A percentile compares a stretch with the other conserved stretches of the same genome.
These are phyloP conservation scores for Eupelmus urozonus DNA, from an alignment of 2,888 invertebrate species.

Conservation along the genomic window DNA sequence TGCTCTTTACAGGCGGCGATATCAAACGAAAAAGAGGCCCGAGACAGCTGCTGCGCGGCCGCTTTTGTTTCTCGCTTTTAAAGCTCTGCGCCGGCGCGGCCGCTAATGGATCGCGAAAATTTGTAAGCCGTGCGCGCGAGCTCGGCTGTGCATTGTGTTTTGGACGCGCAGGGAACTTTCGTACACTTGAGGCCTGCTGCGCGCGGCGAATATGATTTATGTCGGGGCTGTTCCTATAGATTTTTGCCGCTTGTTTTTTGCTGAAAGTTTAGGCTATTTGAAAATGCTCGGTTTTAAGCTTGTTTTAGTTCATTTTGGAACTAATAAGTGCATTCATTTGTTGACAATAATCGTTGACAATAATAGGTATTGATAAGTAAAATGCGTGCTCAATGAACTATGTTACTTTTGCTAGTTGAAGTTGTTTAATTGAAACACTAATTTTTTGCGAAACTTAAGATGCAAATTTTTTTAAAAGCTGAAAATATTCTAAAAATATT, in stretches of 20 bases:
- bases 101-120: slow-evolving; percentile 53
- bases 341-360: too few relatives aligned
- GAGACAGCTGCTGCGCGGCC: not conserved
- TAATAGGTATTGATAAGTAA: too few relatives aligned
- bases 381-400: too few relatives aligned
- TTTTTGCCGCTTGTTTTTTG: not conserved
- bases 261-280: slow-evolving; percentile 4
- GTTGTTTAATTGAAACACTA: too few relatives aligned
- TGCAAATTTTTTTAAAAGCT: too few relatives aligned
- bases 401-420: too few relatives aligned
- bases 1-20: not conserved
- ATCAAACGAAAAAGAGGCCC: not conserved
- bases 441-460: too few relatives aligned
- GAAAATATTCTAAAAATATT: too few relatives aligned
- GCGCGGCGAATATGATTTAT: slow-evolving; percentile 38
- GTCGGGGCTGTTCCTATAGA: slow-evolving; percentile 24
- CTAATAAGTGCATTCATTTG: too few relatives aligned
- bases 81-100: slow-evolving; percentile 20
- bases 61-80: slow-evolving; percentile 28
- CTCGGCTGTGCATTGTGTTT: slow-evolving; percentile 13
- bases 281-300: not conserved
- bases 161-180: slow-evolving; percentile 24
- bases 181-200: slow-evolving; percentile 9
- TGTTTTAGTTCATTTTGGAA: too few relatives aligned
- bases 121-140: slow-evolving; percentile 22